phyloP scores from a whole-genome alignment of 2,113 vertebrate species.

The Ranitomeya imitator region DNA sequence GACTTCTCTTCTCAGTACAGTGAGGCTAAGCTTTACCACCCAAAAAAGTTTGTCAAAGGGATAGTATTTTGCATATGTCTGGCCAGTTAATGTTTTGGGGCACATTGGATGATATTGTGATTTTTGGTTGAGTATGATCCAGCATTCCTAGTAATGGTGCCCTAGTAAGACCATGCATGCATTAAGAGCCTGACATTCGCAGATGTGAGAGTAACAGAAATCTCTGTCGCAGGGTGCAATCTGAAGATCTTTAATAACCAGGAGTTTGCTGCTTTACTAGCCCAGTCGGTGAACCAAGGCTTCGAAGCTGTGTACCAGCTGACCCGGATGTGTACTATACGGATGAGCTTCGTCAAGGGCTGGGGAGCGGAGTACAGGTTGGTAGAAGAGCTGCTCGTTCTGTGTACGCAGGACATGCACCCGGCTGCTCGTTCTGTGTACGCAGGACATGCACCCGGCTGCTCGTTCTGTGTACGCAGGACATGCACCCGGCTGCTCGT shows the following conservation, averaged over 20 bases:
- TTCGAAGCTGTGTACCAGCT: constrained; percentile 98
- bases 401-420: no score
- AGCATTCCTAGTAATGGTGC: background rate
- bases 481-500: no score
- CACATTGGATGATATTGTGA: background rate
- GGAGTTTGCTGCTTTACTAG: constrained; percentile 93
- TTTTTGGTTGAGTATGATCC: background rate
- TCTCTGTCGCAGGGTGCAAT: constrained; percentile 83
- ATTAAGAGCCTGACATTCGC: background rate
- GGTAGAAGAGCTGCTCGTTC: constrained; percentile 33
- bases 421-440: no score
- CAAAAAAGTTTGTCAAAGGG: background rate
- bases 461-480: no score
- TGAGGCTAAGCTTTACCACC: background rate
- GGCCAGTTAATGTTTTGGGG: background rate
- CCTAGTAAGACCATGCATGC: background rate
- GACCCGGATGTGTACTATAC: constrained; percentile 97
- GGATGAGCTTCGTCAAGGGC: constrained; percentile 99
- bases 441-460: no score
- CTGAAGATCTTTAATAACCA: constrained; percentile 99
- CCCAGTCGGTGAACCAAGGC: constrained; percentile 97
- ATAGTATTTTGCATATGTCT: background rate
- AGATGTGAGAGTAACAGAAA: background rate
- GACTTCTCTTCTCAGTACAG: no score
- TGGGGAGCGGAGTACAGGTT: constrained; percentile 96